Base-by-base conservation (phyloP, 2,888 invertebrate genomes). In the Catocala sponsa region DNA sequence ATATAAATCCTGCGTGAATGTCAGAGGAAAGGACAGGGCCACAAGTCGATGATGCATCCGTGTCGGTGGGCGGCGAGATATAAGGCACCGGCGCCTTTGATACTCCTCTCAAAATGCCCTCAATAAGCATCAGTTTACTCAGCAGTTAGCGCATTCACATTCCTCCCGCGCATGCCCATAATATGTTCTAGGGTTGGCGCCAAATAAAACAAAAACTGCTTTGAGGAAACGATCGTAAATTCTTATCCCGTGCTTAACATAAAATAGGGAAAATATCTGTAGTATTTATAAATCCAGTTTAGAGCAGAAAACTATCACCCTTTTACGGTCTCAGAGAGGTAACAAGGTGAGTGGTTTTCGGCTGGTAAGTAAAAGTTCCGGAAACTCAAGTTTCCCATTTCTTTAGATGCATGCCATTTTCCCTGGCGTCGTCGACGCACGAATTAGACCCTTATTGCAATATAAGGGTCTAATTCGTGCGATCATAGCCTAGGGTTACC, bases 81-180 rank as follows among this genome's bases (percentile, higher is more conserved):
- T 75, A 72, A 79, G 68, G 71, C 72, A 77, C 80, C 91, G 91
- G 92, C 81, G 63, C 78, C 82, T 91, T 93, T 92, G 90, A 88
- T 71, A 62, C 72, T 69, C 72, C 84, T 76, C 82, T 84, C 85
- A 72, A 89, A 89, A 87, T 91, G 89, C 89, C 86, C 86, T 89
- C 92, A 92, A 92, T 93, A 90, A 93, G 91, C 88, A 84, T 86
- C 62, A 59, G 91, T 91, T 89, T 92, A 84, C 90, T 82, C 76
- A 86, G 68, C 88, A 84, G 81, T 92, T 93, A 94, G 87, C 91
- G 80, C 76, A 78, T 79, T 80, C 78, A 84, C 88, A 89, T 92
- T 90, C 89, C 83, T 81, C 78, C 84, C 77, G 81, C 83, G 78
- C 81, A 81, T 83, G 66, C 68, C 59, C 59, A 55, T 65, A 47